Evolutionary conservation across 2,113 vertebrate species (phyloP), one percentile per base, ranked within the genome.

Genomic region (Penelope pileata): DNA sequence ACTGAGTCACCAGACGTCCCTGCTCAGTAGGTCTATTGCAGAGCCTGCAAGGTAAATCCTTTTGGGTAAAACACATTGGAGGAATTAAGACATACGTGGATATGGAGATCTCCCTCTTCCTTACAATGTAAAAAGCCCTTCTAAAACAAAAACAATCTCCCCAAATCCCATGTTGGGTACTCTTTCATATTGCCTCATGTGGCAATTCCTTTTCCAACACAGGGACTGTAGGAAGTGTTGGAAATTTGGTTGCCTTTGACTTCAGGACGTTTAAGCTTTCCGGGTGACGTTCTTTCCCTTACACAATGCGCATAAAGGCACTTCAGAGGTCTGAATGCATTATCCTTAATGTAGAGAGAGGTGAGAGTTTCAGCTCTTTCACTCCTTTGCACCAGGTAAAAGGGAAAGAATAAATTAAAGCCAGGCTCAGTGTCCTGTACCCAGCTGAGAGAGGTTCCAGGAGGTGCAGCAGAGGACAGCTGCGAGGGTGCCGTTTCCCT

Each of bases 271-370:
- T 92, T 77, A 27, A 64, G 73, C 45, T 87, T 89, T 12, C 19
- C 66, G 89, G 23, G 54, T 54, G 22, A 48, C 2, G 1, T 16
- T 62, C 24, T 68, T 70, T 54, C 26, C 32, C 11, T 43, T 0
- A 1, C 19, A 45, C 18, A 62, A 30, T 17, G 47, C 17, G 56
- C 0, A 0, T 7, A 30, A 22, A 26, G 22, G 21, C 17, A 13
- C 18, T 80, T 91, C 5, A 2, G 62, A 91, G 13, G 48, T 87
- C 45, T 68, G 67, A 85, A 66, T 69, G 48, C 12, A 23, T 93
- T 79, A 45, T 45, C 70, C 54, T 83, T 86, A 62, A 90, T 1
- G 3, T 85, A 86, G 64, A 62, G 42, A 74, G 50, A 69, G n/a
- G 79, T 53, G 53, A 87, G 63, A 53, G 30, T 87, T 95, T 80